Percentiles rank a stretch among this genome's conserved stretches.
phyloP scores from a whole-genome alignment of 1,140 invertebrate species.

The Bathynomus jamesi region DNA sequence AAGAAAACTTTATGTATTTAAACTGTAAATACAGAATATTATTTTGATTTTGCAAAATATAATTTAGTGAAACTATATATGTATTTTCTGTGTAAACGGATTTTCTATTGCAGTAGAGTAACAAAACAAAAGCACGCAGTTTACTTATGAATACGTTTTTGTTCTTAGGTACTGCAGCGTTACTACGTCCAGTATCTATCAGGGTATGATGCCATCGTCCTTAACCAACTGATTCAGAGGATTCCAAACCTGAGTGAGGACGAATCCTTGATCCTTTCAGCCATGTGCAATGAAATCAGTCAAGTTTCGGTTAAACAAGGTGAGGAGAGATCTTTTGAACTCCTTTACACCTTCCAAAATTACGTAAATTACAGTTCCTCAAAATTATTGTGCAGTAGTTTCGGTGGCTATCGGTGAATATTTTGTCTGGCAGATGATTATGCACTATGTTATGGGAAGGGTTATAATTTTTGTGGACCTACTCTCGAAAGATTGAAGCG shows the following conservation, averaged over 20 bases:
- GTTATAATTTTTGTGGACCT: neutral
- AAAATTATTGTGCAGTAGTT: constrained; percentile 4
- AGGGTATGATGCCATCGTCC: constrained; percentile 85
- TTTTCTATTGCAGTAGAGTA: no score
- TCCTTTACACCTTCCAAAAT: constrained; percentile 4
- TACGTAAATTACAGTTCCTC: constrained; percentile 2
- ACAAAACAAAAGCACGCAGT: no score
- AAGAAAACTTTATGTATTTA: no score
- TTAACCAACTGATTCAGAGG: constrained; percentile 86
- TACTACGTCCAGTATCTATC: constrained; percentile 97
- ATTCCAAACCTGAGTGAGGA: constrained; percentile 75
- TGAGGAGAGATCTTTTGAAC: no score
- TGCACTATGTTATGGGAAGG: neutral
- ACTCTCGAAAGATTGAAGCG: neutral
- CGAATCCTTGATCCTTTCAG: constrained; percentile 87
- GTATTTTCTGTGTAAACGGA: no score
- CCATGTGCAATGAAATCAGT: constrained; percentile 82
- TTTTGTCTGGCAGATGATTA: no score
- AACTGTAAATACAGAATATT: no score
- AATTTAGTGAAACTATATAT: no score
- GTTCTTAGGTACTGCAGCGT: constrained; percentile 76
- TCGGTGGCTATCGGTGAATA: constrained; percentile 4
- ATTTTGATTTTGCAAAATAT: no score
- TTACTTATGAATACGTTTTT: no score
- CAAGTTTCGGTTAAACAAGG: constrained; percentile 82